These are phyloP conservation scores for Perizoma affinitatum DNA, from an alignment of 2,888 invertebrate species.

Conservation along the genomic window DNA sequence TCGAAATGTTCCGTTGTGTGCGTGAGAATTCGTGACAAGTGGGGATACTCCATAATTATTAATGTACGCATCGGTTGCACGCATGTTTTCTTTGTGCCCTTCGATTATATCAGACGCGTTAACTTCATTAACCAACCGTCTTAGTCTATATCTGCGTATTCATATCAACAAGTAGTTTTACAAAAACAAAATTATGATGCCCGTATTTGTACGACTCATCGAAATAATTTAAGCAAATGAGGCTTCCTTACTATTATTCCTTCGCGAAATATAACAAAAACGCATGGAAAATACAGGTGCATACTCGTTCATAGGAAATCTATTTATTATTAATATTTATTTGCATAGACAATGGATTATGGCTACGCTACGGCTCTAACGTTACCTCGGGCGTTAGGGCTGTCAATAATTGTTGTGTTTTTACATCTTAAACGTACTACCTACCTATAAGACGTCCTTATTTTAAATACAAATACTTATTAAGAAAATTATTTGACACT, in stretches of 20 bases:
- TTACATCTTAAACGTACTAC: too few relatives aligned
- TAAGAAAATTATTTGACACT: too few relatives aligned
- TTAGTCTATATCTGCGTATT: conserved; percentile 21
- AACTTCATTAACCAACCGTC: conserved; percentile 33
- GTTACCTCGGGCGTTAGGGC: conserved; percentile 18
- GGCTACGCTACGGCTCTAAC: conserved; percentile 31
- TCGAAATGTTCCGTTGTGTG: conserved; percentile 54
- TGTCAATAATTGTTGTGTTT: conserved; percentile 14
- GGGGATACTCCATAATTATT: conserved; percentile 33
- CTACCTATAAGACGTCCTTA: too few relatives aligned
- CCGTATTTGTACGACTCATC: conserved; percentile 26
- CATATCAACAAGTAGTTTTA: conserved; percentile 10
- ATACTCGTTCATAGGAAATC: conserved; percentile 51
- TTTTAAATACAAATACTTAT: too few relatives aligned
- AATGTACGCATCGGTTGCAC: conserved; percentile 55
- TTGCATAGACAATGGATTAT: conserved; percentile 77
- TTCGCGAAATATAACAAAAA: conserved; percentile 48
- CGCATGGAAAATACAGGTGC: conserved; percentile 55
- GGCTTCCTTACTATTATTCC: conserved; percentile 23
- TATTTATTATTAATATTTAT: conserved; percentile 65
- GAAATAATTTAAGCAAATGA: conserved; percentile 30
- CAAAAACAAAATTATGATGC: conserved; percentile 21
- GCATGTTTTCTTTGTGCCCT: conserved; percentile 58
- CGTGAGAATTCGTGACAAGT: conserved; percentile 60
- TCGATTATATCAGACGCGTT: conserved; percentile 54